Percentiles rank a stretch among this genome's conserved stretches.
Conservation (phyloP, 2,888 invertebrate genomes). For the Gibbula magus region DNA sequence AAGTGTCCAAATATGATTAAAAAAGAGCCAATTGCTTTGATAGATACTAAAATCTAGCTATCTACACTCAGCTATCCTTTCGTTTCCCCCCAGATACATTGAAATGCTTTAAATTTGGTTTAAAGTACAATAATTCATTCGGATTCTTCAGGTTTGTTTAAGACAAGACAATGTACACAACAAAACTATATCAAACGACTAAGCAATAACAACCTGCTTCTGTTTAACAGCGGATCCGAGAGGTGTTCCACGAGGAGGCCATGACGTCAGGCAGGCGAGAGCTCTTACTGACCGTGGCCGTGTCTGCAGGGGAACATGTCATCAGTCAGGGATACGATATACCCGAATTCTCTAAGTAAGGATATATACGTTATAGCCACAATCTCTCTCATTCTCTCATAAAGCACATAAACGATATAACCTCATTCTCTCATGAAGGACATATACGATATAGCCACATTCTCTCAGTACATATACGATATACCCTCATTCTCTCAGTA, state of each 20-base stretch:
- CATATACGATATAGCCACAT: not conserved
- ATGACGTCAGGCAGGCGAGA: not conserved
- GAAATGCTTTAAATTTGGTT: too few species aligned
- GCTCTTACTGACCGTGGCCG: slow-evolving; percentile 24
- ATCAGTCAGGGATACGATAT: slow-evolving; percentile 5
- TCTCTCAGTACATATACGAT: not conserved
- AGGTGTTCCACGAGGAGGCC: slow-evolving; percentile 22
- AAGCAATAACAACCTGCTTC: too few species aligned
- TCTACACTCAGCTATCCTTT: too few species aligned
- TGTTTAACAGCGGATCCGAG: slow-evolving; percentile 1
- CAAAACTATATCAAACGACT: too few species aligned
- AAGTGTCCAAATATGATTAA: too few species aligned
- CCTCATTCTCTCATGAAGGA: not conserved
- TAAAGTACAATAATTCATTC: too few species aligned
- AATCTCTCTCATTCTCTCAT: not conserved
- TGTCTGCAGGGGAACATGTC: not conserved
- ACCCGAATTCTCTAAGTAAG: slow-evolving; percentile 11
- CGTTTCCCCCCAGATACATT: too few species aligned
- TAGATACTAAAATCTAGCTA: too few species aligned
- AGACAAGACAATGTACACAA: too few species aligned
- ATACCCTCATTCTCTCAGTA: not conserved
- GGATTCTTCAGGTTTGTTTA: too few species aligned
- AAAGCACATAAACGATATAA: not conserved
- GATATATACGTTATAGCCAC: not conserved
- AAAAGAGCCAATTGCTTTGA: too few species aligned